Evolutionary conservation across 2,888 invertebrate species (phyloP), one percentile per base, ranked within the genome.

Genomic region (Hyles lineata): DNA sequence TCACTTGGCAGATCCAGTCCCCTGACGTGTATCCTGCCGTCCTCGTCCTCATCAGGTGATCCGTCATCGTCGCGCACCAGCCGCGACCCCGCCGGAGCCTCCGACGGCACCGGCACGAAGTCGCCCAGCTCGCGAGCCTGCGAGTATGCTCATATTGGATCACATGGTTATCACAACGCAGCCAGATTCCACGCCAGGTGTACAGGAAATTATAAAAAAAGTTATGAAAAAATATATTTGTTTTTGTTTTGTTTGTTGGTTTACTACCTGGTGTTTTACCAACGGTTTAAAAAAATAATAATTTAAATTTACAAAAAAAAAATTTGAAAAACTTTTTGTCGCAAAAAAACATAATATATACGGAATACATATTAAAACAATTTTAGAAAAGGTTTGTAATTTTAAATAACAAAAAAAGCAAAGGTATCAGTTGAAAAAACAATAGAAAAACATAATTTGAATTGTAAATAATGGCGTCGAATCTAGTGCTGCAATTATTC

Each of bases 1-100:
- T 94, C 94, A 72, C 90, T 93, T 58, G 94, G 94, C 84, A 94
- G 76, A 17, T 93, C 92, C 72, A 98, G 96, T 2, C 98, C 97
- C 71, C 97, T 96, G 96, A 99, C 98, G 85, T 97, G 97, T 73
- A 99, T 96, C 80, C 98, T 95, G 81, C 98, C 98, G 75, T 92
- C 96, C 72, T 97, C 97, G 77, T 97, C 97, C 75, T 98, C 98
- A 80, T 97, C 97, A 71, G 96, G 97, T 71, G 97, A 97, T 88
- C 97, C 96, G 72, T 97, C 97, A 85, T 98, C 98, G 71, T 86
- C 86, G 1, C 98, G 95, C 71, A 97, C 95, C 73, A 98, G 95
- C 73, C 98, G 90, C 29, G 95, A 95, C 55, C 96, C 96, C 8
- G 93, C 89, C 50, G 81, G 76, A 1, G 87, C 74, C 75, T 91